phyloP scores from a whole-genome alignment of 2,797 vertebrate genomes.

The Gouania willdenowi region DNA sequence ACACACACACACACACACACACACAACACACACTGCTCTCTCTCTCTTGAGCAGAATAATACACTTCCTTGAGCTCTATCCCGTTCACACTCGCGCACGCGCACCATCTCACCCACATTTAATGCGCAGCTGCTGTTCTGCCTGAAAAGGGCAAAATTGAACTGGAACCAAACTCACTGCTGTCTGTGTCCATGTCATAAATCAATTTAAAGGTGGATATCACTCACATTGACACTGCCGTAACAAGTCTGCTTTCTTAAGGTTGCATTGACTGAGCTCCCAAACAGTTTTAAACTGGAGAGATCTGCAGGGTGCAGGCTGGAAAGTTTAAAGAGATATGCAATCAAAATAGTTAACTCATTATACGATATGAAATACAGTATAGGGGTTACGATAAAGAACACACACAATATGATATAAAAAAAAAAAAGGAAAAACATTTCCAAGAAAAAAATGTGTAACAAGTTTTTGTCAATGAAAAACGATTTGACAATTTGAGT shows the following conservation, averaged over 20 bases:
- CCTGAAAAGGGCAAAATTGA: neutral
- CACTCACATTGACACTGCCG: conserved; percentile 2
- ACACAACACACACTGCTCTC: neutral
- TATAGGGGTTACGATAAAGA: too few relatives aligned
- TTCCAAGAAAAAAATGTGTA: too few relatives aligned
- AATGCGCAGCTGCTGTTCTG: conserved; percentile 1
- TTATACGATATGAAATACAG: too few relatives aligned
- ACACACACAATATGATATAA: too few relatives aligned
- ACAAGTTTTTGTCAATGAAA: too few relatives aligned
- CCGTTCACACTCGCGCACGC: conserved; percentile 15
- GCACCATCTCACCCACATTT: conserved; percentile 3
- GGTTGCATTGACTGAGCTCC: too few relatives aligned
- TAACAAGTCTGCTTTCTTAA: conserved; percentile 27
- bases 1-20: neutral
- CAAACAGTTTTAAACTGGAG: conserved; percentile 37
- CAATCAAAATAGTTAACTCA: too few relatives aligned
- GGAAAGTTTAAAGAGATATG: conserved; percentile 24
- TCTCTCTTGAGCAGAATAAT: conserved; percentile 25
- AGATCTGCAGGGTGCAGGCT: conserved; percentile 28
- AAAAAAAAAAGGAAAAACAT: too few relatives aligned
- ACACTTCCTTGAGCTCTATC: conserved; percentile 23
- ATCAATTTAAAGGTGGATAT: conserved; percentile 11
- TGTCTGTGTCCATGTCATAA: conserved; percentile 7
- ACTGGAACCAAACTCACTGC: neutral
- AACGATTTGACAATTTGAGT: too few relatives aligned